phyloP scores from a whole-genome alignment of 2,888 invertebrate genomes.

The Nemapogon koenigi region DNA sequence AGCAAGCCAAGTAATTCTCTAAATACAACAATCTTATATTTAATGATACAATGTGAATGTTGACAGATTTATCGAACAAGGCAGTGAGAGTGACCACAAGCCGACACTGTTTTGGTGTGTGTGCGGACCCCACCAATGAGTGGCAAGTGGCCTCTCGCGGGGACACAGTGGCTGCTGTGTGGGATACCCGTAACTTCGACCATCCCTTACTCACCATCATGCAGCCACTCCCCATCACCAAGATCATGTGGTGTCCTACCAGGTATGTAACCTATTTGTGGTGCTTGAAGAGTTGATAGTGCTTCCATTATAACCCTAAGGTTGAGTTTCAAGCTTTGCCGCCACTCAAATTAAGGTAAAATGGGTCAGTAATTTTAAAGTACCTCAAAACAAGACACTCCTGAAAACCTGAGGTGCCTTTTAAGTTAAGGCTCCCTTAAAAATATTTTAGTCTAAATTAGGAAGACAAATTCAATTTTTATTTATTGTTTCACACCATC shows the following conservation, averaged over 20 bases:
- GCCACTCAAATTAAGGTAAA: too few species aligned
- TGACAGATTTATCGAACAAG: slow-evolving; percentile 74
- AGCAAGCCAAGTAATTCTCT: too few species aligned
- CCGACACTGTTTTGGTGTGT: slow-evolving; percentile 84
- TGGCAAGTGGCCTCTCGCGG: slow-evolving; percentile 84
- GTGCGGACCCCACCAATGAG: slow-evolving; percentile 78
- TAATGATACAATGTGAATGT: too few species aligned
- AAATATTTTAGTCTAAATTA: too few species aligned
- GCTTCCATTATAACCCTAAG: not conserved
- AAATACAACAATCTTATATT: too few species aligned
- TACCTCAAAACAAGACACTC: too few species aligned
- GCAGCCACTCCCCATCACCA: slow-evolving; percentile 72
- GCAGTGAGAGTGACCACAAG: slow-evolving; percentile 72
- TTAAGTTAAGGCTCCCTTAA: too few species aligned
- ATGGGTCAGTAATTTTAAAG: too few species aligned
- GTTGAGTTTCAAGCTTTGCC: too few species aligned
- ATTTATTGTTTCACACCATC: too few species aligned
- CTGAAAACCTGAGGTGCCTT: too few species aligned
- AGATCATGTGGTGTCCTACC: slow-evolving; percentile 90
- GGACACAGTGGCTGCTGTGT: slow-evolving; percentile 82
- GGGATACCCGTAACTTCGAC: slow-evolving; percentile 89
- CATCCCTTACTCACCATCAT: slow-evolving; percentile 80
- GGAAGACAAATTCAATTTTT: too few species aligned
- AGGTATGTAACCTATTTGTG: slow-evolving; percentile 43
- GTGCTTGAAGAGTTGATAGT: not conserved